phyloP scores from a whole-genome alignment of 64 coral and sea anemone species.

The Actinia equina region DNA sequence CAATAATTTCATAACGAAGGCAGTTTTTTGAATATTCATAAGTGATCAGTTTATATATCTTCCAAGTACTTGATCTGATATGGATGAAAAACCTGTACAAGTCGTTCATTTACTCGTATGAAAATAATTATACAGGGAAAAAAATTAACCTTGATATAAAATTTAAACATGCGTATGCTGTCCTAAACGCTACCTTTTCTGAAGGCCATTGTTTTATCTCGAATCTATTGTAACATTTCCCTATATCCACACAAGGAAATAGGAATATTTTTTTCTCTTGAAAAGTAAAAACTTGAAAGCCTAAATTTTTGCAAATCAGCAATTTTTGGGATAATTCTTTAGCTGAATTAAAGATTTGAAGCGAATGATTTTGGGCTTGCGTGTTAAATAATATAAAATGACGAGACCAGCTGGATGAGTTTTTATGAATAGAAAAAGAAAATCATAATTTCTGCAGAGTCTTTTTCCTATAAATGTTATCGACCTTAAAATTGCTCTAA shows the following conservation, averaged over 20 bases:
- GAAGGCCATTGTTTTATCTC: background rate
- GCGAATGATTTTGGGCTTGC: background rate
- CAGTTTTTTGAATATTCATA: constrained; percentile 10
- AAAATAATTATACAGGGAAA: background rate
- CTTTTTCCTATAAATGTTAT: background rate
- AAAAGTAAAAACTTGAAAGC: too few relatives aligned
- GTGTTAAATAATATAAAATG: constrained; percentile 9
- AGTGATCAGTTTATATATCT: background rate
- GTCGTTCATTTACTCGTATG: background rate
- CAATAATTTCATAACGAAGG: constrained; percentile 10
- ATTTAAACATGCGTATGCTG: background rate
- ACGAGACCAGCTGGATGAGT: background rate
- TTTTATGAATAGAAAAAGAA: background rate
- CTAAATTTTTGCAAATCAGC: background rate
- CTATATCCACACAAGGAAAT: background rate
- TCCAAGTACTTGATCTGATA: constrained; percentile 1
- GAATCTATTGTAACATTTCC: background rate
- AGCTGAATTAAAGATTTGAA: background rate
- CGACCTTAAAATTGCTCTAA: background rate
- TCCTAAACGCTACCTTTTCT: background rate
- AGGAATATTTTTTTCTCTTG: too few relatives aligned
- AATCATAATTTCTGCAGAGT: background rate
- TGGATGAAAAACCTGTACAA: background rate
- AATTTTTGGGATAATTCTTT: background rate
- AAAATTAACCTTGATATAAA: background rate